Percentiles rank a stretch among this genome's conserved stretches.
These are phyloP conservation scores for Anarsia innoxiella DNA, from an alignment of 2,888 invertebrate genomes.

Conservation along the genomic window DNA sequence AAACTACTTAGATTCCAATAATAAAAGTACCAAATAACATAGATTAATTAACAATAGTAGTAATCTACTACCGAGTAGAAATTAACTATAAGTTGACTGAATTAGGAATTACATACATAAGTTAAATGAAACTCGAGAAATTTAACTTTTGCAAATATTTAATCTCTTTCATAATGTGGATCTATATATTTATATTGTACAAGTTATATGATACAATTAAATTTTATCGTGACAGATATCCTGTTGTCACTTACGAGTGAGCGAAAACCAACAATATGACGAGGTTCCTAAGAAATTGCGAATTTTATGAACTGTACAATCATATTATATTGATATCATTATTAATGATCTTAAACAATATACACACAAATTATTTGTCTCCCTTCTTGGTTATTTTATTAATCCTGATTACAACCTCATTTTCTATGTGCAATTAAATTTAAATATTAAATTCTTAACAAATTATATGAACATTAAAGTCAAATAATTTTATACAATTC, in stretches of 20 bases:
- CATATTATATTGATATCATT: constrained; percentile 48
- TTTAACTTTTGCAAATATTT: constrained; percentile 76
- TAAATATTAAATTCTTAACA: constrained; percentile 42
- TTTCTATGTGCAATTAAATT: constrained; percentile 69
- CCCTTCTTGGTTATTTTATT: constrained; percentile 53
- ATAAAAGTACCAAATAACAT: constrained; percentile 39
- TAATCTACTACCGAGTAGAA: constrained; percentile 35
- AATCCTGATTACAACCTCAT: constrained; percentile 69
- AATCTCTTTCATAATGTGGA: constrained; percentile 77
- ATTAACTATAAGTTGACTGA: constrained; percentile 41
- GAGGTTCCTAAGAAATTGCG: constrained; percentile 47
- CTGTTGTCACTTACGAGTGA: constrained; percentile 43
- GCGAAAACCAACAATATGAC: constrained; percentile 49
- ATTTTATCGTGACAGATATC: constrained; percentile 54
- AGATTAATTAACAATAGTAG: constrained; percentile 31
- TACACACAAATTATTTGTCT: constrained; percentile 74
- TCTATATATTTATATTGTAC: constrained; percentile 76
- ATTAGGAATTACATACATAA: constrained; percentile 26
- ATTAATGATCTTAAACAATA: constrained; percentile 63
- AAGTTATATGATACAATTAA: constrained; percentile 72
- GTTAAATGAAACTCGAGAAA: constrained; percentile 55
- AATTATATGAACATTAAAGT: constrained; percentile 44
- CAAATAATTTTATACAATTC: constrained; percentile 50
- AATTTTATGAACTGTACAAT: constrained; percentile 60
- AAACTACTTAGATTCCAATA: constrained; percentile 16